phyloP scores from a whole-genome alignment of 2,888 invertebrate species.

The Euspilapteryx auroguttella region DNA sequence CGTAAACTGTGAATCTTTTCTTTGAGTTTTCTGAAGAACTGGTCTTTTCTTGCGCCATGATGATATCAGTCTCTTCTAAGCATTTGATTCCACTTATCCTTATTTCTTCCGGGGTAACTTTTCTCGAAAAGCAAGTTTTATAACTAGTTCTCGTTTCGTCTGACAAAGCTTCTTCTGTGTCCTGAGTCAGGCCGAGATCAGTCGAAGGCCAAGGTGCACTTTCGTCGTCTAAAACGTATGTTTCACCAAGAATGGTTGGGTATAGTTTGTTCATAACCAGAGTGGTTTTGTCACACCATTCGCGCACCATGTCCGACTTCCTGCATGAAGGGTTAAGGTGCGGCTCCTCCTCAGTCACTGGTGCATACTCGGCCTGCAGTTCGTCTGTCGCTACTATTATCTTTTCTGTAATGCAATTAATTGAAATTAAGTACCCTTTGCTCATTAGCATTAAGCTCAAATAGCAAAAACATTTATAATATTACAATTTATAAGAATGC shows the following conservation, averaged over 20 bases:
- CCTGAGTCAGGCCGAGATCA: slow-evolving; percentile 20
- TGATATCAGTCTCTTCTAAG: slow-evolving; percentile 18
- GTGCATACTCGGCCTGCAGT: slow-evolving; percentile 62
- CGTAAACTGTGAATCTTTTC: slow-evolving; percentile 13
- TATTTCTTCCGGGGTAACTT: slow-evolving; percentile 12
- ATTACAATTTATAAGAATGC: too few relatives aligned
- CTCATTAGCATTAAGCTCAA: too few relatives aligned
- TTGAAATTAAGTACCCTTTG: too few relatives aligned
- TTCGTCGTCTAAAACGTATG: slow-evolving; percentile 30
- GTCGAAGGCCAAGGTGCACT: slow-evolving; percentile 20
- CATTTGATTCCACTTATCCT: slow-evolving; percentile 33
- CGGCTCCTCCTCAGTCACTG: slow-evolving; percentile 21
- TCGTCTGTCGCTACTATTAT: slow-evolving; percentile 63
- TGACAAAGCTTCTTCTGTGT: slow-evolving; percentile 13
- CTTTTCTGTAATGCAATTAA: slow-evolving; percentile 65
- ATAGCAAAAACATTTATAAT: too few relatives aligned
- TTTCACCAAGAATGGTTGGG: slow-evolving; percentile 41
- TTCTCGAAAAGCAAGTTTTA: slow-evolving; percentile 30
- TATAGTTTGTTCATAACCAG: slow-evolving; percentile 41
- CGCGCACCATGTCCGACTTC: slow-evolving; percentile 40
- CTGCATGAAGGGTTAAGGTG: slow-evolving; percentile 16
- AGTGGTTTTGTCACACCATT: slow-evolving; percentile 45
- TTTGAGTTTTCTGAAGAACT: background rate
- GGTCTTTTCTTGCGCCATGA: too few relatives aligned
- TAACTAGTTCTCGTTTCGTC: slow-evolving; percentile 24